Evolutionary conservation across 2,113 vertebrate genomes (phyloP), one percentile per base, ranked within the genome.

Genomic region (Gasterosteus aculeatus): DNA sequence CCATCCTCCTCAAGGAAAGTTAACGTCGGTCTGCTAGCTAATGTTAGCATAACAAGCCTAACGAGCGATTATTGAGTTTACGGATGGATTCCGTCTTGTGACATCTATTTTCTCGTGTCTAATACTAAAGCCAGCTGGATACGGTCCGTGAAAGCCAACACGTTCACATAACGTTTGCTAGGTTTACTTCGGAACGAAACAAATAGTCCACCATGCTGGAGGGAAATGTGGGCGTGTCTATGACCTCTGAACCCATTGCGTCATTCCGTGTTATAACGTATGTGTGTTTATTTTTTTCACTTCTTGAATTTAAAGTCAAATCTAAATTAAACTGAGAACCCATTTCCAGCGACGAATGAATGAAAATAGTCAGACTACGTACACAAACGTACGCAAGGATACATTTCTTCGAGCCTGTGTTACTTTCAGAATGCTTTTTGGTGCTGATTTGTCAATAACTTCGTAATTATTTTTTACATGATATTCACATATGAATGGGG

Each of bases 31-130:
- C 81, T 70, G 69, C 78, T n/a, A 15, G 69, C 22, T 85, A n/a
- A 53, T n/a, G 19, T 47, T 47, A 84, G 76, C 78, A 68, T 19
- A 49, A 41, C 41, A 54, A 71, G 91, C 83, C 22, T 80, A 87
- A 65, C 64, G 5, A 26, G 9, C 5, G 53, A 2, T 6, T 59
- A 14, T 15, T 0, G 16, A 2, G 19, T 53, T 35, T 31, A 15
- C 39, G 2, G 18, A 16, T 1, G 1, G 10, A 0, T 12, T 38
- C n/a, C 54, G 15, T 19, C 5, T 11, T 41, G 57, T 38, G 19
- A 39, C n/a, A 44, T 66, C 14, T 64, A 42, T 22, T 18, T 22
- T 3, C 38, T 11, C 11, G 14, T 19, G 42, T 67, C 4, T 41
- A 1, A 41, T 14, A 49, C 11, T 7, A 53, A 0, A 38, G 4